Base-by-base conservation (phyloP, 2,888 invertebrate species). In the Pollenia labialis region DNA sequence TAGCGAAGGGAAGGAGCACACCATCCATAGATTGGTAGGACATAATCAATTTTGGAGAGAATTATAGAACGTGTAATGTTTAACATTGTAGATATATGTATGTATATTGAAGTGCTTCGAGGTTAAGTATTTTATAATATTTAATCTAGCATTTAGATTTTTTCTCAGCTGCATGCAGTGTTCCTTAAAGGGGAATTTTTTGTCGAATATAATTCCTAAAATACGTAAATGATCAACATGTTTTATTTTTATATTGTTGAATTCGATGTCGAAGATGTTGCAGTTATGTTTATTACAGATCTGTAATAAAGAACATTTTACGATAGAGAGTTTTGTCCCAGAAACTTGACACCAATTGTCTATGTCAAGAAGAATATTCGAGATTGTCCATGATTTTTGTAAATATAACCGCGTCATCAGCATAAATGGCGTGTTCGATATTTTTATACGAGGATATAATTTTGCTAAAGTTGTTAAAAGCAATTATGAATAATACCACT, bases 401-500 rank as follows among this genome's bases (percentile, higher is more conserved):
- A 12, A 74, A 74, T 2, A 60, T 40, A 6, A 74, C 23, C 2
- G 74, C 60, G 12, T 74, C 74, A 48, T 74, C 74, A 12, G 50
- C 75, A 16, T 75, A 62, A 3, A 74, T 74, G 11, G 72, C 32
- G 11, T 60, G 48, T 42, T 69, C 56, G 3, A 72, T 72, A 18
- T 44, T 18, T 18, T 46, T 56, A 14, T 72, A 44, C 1, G 12
- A 9, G 14, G 56, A 56, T 8, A 72, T 3, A 3, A 60, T 60
- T 71, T 50, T 60, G 11, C 71, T 80, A n/a, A 72, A 32, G 16
- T 81, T 40, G 40, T 74, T 66, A 46, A 72, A 72, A 3, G 74
- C 74, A 18, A 74, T 74, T 9, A 60, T 58, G 23, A 74, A 74
- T 40, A 60, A 40, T 18, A 18, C 18, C 18, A 18, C 18, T 18